phyloP scores from a whole-genome alignment of 1,140 invertebrate genomes.

The Pseudomyrmex gracilis region DNA sequence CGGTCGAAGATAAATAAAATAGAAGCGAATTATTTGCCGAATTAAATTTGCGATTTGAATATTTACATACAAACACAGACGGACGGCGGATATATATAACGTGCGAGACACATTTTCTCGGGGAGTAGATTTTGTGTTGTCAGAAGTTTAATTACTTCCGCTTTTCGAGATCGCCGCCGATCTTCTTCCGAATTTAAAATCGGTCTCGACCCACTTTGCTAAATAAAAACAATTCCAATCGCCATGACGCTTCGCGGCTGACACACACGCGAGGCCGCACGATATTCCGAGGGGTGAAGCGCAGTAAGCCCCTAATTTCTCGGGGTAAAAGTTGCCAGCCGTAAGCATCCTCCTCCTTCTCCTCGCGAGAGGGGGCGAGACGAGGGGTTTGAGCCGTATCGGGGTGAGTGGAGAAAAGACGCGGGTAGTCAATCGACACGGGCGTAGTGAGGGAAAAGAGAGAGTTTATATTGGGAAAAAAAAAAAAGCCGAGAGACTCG shows the following conservation, averaged over 20 bases:
- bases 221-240: constrained; percentile 39
- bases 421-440: constrained; percentile 83
- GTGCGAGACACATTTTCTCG: not conserved
- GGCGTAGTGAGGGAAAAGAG: constrained; percentile 67
- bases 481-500: constrained; percentile 69
- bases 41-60: not conserved
- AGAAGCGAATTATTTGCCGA: not conserved
- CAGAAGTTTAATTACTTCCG: not conserved
- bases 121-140: not conserved
- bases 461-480: constrained; percentile 85
- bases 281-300: constrained; percentile 59
- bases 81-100: not conserved
- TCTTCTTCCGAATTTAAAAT: not conserved
- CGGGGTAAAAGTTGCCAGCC: constrained; percentile 83
- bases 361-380: constrained; percentile 16
- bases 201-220: constrained; percentile 9
- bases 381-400: constrained; percentile 65
- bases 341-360: constrained; percentile 79
- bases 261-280: constrained; percentile 61
- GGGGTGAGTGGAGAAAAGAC: constrained; percentile 64
- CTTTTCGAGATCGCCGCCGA: not conserved
- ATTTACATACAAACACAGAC: not conserved
- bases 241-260: not conserved
- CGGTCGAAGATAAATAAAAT: not conserved
- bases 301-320: constrained; percentile 85